Percentiles rank a stretch among this genome's conserved stretches.
These are phyloP conservation scores for Polymixis flavicincta DNA, from an alignment of 2,888 invertebrate genomes.

Conservation along the genomic window DNA sequence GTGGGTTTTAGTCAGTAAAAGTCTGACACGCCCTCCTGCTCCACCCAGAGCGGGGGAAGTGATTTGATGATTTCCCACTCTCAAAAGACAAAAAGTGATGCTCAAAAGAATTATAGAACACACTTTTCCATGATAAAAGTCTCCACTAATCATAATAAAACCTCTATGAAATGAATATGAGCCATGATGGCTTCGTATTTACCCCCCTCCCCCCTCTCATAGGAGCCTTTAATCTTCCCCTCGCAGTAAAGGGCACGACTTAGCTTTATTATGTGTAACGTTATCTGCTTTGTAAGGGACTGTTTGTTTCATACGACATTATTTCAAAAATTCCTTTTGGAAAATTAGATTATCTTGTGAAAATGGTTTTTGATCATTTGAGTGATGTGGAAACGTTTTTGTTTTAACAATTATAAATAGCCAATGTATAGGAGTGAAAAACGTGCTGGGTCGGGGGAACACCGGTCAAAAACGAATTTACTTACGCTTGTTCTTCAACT, in stretches of 20 bases:
- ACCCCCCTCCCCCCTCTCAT: background rate
- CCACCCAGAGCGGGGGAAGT: too few relatives aligned
- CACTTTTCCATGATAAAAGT: background rate
- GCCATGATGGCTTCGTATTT: slow-evolving; percentile 20
- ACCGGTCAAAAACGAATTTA: too few relatives aligned
- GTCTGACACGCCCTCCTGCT: too few relatives aligned
- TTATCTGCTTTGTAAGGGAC: slow-evolving; percentile 34
- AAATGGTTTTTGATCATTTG: background rate
- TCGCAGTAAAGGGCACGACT: slow-evolving; percentile 13
- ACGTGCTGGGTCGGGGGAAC: too few relatives aligned
- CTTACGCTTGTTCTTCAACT: too few relatives aligned
- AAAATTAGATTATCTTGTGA: background rate
- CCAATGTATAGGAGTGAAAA: too few relatives aligned
- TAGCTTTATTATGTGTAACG: slow-evolving; percentile 21
- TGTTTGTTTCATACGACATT: slow-evolving; percentile 33
- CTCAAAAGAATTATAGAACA: too few relatives aligned
- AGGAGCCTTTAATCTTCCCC: slow-evolving; percentile 40
- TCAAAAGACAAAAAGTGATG: too few relatives aligned
- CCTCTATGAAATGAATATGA: slow-evolving; percentile 10
- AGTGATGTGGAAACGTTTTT: background rate
- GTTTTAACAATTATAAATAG: background rate
- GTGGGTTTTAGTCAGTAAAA: too few relatives aligned
- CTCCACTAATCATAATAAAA: slow-evolving; percentile 25
- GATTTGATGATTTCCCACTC: too few relatives aligned
- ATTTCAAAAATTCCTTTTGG: slow-evolving; percentile 1